phyloP scores from a whole-genome alignment of 1,140 invertebrate species.

The Drosophila sp. region DNA sequence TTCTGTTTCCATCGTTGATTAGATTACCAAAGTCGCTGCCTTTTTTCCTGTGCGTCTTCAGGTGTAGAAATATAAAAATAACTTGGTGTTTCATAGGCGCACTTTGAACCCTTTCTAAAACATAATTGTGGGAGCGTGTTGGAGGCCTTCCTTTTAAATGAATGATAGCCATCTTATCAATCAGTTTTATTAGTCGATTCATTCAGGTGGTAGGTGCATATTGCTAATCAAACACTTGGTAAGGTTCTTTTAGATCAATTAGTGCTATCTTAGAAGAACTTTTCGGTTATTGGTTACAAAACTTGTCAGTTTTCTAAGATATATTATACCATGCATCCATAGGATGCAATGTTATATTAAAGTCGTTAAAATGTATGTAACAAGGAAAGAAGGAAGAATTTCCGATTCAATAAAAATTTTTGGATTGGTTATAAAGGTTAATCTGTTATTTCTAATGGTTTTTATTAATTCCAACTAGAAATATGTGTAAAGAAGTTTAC shows the following conservation, averaged over 20 bases:
- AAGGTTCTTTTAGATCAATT: background rate
- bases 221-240: background rate
- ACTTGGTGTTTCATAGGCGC: slow-evolving; percentile 48
- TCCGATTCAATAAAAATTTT: too few species aligned
- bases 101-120: slow-evolving; percentile 51
- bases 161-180: slow-evolving; percentile 9
- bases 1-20: slow-evolving; percentile 33
- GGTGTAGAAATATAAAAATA: slow-evolving; percentile 61
- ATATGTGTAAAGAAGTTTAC: too few species aligned
- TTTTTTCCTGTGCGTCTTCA: background rate
- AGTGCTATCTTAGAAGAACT: too few species aligned
- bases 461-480: too few species aligned
- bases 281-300: too few species aligned
- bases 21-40: slow-evolving; percentile 41
- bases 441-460: too few species aligned
- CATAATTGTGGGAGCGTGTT: background rate
- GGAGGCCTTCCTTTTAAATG: background rate
- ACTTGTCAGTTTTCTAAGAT: too few species aligned
- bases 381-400: too few species aligned
- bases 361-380: too few species aligned
- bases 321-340: too few species aligned
- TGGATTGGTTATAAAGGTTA: too few species aligned
- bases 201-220: background rate
- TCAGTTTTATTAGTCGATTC: background rate
- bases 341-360: too few species aligned